Base-by-base conservation (phyloP, 2,797 vertebrate species). In the Pangasius sanitwongsei region DNA sequence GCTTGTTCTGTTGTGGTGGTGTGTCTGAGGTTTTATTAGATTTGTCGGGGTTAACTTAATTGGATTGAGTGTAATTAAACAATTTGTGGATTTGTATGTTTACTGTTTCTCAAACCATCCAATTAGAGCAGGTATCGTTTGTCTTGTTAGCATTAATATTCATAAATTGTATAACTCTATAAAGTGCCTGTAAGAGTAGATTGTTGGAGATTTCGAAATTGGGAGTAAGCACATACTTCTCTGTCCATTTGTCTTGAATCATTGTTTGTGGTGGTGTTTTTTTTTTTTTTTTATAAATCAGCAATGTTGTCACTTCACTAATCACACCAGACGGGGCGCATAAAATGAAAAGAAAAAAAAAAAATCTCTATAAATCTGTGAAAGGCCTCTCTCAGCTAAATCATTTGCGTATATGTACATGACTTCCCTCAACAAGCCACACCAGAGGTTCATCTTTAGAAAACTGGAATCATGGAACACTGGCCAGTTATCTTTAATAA, bases 51-150 rank as follows among this genome's bases (percentile, higher is more conserved):
- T 41, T 20, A 55, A 44, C 23, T 63, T 75, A n/a, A 86, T 63
- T 70, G 50, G n/a, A 48, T 59, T 80, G 48, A 67, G 57, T 75
- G 41, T 75, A 65, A 69, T 88, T 80, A 85, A 88, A 80, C 28
- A 59, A 11, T 31, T 55, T 12, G 18, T 81, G 53, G n/a, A 81
- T 81, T 81, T 81, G 31, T 41, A 63, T 41, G 55, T 83, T 88
- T 77, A 65, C 44, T 37, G 12, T 75, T 63, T 41, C 23, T 6
- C 55, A 25, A 37, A 15, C 20, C 34, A 61, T 61, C 55, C 20
- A 7, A 37, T 82, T 28, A 61, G 18, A 41, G 34, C 55, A 82
- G 53, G 18, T 13, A n/a, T n/a, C 1, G 15, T 53, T 78, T 20
- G 12, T 25, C 4, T 59, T 37, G 13, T n/a, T 44, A 50, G 41